Conservation (phyloP, 2,113 vertebrate species). For the Pandion haliaetus region DNA sequence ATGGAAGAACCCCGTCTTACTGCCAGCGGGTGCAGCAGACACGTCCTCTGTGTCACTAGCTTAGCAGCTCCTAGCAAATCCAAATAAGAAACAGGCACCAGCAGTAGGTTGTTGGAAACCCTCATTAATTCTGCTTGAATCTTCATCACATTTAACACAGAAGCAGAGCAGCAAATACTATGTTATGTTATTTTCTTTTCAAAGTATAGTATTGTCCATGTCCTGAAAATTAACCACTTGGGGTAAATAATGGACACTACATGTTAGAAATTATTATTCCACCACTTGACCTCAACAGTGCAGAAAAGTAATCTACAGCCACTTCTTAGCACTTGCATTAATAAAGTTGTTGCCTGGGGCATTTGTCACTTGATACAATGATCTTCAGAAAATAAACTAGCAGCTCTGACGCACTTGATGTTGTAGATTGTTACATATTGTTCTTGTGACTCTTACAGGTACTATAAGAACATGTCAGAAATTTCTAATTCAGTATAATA, state of each 20-base stretch:
- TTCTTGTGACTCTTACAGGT: slow-evolving; percentile 69
- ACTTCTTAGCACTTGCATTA: not conserved
- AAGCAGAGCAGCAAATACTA: not conserved
- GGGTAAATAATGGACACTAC: not conserved
- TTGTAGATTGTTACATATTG: not conserved
- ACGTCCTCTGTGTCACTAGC: fast-evolving
- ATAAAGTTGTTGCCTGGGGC: not conserved
- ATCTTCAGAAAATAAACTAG: not conserved
- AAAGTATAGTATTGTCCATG: not conserved
- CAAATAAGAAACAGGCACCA: not conserved
- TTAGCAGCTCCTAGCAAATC: not conserved
- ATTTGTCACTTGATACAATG: not conserved
- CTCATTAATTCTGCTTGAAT: not conserved
- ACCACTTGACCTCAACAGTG: not conserved
- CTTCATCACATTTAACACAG: not conserved
- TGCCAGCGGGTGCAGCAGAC: not conserved
- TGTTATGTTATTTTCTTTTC: not conserved
- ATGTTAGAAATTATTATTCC: not conserved
- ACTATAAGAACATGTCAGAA: slow-evolving; percentile 96
- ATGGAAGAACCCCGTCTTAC: fast-evolving
- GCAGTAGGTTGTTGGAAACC: not conserved
- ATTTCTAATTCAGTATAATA: slow-evolving; percentile 90
- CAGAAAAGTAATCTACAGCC: not conserved
- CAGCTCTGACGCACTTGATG: not conserved
- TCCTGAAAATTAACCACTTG: not conserved